Conservation (phyloP, 2,797 vertebrate genomes). For the Sebastes steindachneri region DNA sequence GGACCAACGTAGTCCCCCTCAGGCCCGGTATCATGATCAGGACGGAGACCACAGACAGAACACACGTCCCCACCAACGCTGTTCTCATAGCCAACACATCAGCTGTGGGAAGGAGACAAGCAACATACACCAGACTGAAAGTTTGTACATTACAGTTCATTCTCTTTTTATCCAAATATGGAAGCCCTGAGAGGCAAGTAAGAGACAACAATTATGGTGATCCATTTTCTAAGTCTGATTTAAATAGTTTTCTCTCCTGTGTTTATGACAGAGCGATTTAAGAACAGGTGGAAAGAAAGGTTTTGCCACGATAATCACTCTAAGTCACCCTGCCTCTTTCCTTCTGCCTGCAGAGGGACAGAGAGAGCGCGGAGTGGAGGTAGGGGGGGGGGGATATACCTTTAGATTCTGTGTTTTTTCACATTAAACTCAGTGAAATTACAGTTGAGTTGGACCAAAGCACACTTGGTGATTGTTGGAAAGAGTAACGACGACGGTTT, state of each 20-base stretch:
- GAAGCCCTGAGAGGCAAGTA: background rate
- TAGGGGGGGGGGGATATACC: too few relatives aligned
- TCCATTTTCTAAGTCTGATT: background rate
- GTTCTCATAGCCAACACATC: slow-evolving; percentile 3
- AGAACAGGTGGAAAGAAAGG: background rate
- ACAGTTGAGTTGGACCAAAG: too few relatives aligned
- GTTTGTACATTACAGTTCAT: background rate
- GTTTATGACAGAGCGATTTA: background rate
- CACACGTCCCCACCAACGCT: slow-evolving; percentile 13
- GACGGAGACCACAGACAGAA: background rate
- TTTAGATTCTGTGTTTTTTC: too few relatives aligned
- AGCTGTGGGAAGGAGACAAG: background rate
- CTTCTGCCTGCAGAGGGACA: too few relatives aligned
- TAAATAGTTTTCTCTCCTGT: background rate
- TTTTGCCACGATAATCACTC: background rate
- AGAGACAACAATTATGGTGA: background rate
- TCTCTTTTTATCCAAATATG: background rate
- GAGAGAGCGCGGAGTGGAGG: too few relatives aligned
- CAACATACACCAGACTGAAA: background rate
- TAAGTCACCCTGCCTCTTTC: background rate
- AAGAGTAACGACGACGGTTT: too few relatives aligned
- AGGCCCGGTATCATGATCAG: slow-evolving; percentile 34
- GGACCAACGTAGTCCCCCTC: background rate
- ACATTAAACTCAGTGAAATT: too few relatives aligned
- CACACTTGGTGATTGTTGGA: too few relatives aligned